Evolutionary conservation across 2,888 invertebrate genomes (phyloP), one percentile per base, ranked within the genome.

Genomic region (Epinotia bilunana): DNA sequence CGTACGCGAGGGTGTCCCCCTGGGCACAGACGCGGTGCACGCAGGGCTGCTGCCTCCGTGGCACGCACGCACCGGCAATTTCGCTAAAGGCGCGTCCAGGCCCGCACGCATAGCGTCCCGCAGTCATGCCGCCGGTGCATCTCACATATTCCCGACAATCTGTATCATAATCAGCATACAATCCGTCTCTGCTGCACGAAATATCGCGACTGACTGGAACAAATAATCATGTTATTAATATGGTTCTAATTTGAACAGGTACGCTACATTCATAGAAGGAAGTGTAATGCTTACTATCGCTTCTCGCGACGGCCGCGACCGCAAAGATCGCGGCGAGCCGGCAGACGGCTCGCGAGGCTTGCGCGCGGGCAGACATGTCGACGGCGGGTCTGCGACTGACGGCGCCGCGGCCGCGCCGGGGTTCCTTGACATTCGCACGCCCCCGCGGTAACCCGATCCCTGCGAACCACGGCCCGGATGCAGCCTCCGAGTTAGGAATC

Each of bases 351-450:
- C 77, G 64, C 71, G 77, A 80, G 79, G 81, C 89, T 81, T 82
- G 90, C 89, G 90, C 88, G 82, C 89, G 87, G 90, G 91, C 90
- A 87, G 88, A 87, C 92, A 92, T 92, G 84, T 88, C 90, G 90
- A 86, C 87, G 86, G 88, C 78, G 78, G 79, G 81, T 77, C 78
- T 64, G 78, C 89, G 89, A 91, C 89, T 91, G 91, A 79, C 76
- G 80, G 74, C 67, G 46, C 65, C 64, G 67, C 69, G 60, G 60
- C 61, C 68, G 63, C 76, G 78, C 84, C 83, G 89, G 91, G 90
- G 92, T 92, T 93, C 92, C 92, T 93, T 92, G 93, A 92, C 93
- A 92, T 93, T 93, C 92, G 93, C 88, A 84, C 90, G 90, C 88
- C 89, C 88, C 88, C 86, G 86, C 83, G 80, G 89, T 87, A 88